A percentile compares a stretch with the other conserved stretches of the same genome.
Conservation (phyloP, 2,113 vertebrate species). For the Turnix velox region DNA sequence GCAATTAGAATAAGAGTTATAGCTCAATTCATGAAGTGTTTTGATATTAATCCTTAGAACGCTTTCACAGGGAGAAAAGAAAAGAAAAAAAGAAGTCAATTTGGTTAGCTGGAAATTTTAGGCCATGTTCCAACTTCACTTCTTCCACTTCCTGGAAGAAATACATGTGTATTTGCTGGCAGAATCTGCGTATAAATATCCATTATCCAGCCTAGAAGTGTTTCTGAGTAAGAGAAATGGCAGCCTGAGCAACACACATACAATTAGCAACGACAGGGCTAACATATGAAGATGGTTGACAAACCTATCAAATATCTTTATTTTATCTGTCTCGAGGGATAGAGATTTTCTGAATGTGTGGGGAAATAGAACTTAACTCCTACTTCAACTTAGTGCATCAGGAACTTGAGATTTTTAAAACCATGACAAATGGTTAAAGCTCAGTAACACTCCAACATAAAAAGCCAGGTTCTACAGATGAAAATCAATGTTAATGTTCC, state of each 20-base stretch:
- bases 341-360: neutral
- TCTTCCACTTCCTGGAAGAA: neutral
- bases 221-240: neutral
- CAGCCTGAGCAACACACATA: neutral
- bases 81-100: neutral
- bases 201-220: neutral
- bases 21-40: neutral
- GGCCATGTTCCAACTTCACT: neutral
- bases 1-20: constrained; percentile 6
- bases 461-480: constrained; percentile 60
- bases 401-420: neutral
- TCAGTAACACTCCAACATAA: constrained; percentile 60
- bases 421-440: constrained; percentile 64
- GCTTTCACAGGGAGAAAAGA: neutral
- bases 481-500: constrained; percentile 70
- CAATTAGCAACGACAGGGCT: accelerated
- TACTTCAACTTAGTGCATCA: constrained; percentile 23
- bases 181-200: constrained; percentile 21
- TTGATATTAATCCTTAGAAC: neutral
- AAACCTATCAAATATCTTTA: neutral
- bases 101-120: neutral
- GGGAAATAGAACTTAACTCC: constrained; percentile 49
- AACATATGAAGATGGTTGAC: neutral
- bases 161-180: neutral
- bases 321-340: constrained; percentile 32